Percentiles rank a stretch among this genome's conserved stretches.
These are phyloP conservation scores for Sussaba pulchella DNA, from an alignment of 2,888 invertebrate genomes.

Conservation along the genomic window DNA sequence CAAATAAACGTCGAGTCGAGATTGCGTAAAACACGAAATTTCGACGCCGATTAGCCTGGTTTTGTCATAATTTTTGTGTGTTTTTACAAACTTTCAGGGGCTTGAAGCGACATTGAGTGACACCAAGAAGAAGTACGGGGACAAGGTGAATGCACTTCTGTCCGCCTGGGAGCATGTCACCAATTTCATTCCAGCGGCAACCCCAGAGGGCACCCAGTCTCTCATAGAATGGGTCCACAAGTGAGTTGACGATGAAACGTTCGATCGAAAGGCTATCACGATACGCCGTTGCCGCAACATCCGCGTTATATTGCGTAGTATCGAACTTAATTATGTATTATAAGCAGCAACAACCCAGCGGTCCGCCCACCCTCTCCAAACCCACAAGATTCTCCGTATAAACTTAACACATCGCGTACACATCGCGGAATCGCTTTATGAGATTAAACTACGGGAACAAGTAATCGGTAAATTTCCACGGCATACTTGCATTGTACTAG, in stretches of 20 bases:
- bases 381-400: conserved; percentile 10
- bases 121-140: conserved; percentile 84
- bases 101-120: conserved; percentile 84
- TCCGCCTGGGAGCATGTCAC: conserved; percentile 85
- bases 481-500: neutral
- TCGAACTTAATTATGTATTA: conserved; percentile 51
- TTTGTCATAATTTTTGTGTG: neutral
- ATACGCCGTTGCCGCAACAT: neutral
- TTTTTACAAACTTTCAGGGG: conserved; percentile 79
- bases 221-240: conserved; percentile 84
- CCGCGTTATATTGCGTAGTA: conserved; percentile 24
- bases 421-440: conserved; percentile 6
- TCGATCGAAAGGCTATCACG: conserved; percentile 35
- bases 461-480: conserved; percentile 43
- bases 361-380: neutral
- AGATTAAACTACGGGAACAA: conserved; percentile 20
- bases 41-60: neutral
- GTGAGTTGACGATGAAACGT: conserved; percentile 74
- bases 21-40: neutral
- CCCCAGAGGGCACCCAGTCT: conserved; percentile 82
- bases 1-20: neutral
- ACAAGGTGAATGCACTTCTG: conserved; percentile 84
- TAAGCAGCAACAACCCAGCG: conserved; percentile 33
- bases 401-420: conserved; percentile 23
- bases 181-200: conserved; percentile 82